Conservation (phyloP, 1,140 invertebrate species). For the Philotrypesis tridentata region DNA sequence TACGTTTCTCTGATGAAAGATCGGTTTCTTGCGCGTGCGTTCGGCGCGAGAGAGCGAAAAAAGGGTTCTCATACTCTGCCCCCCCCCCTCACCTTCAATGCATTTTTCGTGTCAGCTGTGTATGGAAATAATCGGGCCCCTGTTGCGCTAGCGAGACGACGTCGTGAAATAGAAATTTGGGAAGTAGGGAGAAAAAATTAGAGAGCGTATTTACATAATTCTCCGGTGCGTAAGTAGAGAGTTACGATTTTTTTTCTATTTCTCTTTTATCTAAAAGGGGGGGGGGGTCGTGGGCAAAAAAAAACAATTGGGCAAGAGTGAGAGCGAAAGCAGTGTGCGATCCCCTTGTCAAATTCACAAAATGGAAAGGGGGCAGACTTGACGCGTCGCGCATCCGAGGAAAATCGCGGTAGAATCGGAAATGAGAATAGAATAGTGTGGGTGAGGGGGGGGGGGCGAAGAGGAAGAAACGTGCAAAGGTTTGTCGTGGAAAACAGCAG, state of each 20-base stretch:
- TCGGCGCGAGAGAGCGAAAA: not conserved
- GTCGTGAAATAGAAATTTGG: conserved; percentile 3
- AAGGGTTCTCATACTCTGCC: not conserved
- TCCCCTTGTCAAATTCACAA: conserved; percentile 7
- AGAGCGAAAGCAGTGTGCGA: not conserved
- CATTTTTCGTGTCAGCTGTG: conserved; percentile 24
- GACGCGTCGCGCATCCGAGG: conserved; percentile 16
- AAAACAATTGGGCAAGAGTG: too few relatives aligned
- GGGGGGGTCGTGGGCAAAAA: too few relatives aligned
- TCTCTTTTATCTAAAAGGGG: not conserved
- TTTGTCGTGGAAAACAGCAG: conserved; percentile 47
- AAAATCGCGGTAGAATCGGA: conserved; percentile 50
- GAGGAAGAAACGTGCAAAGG: conserved; percentile 21
- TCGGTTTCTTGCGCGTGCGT: not conserved
- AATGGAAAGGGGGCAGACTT: not conserved
- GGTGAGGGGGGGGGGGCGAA: conserved; percentile 43
- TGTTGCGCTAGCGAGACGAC: not conserved
- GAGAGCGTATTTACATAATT: conserved; percentile 12
- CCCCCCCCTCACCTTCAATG: not conserved
- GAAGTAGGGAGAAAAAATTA: conserved; percentile 19
- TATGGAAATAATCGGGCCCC: conserved; percentile 16
- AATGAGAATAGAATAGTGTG: conserved; percentile 41
- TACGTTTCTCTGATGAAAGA: not conserved
- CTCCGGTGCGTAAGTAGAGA: not conserved
- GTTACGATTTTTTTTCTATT: not conserved